Evolutionary conservation across 2,797 vertebrate genomes (phyloP), one percentile per base, ranked within the genome.

Genomic region (Falco cherrug): DNA sequence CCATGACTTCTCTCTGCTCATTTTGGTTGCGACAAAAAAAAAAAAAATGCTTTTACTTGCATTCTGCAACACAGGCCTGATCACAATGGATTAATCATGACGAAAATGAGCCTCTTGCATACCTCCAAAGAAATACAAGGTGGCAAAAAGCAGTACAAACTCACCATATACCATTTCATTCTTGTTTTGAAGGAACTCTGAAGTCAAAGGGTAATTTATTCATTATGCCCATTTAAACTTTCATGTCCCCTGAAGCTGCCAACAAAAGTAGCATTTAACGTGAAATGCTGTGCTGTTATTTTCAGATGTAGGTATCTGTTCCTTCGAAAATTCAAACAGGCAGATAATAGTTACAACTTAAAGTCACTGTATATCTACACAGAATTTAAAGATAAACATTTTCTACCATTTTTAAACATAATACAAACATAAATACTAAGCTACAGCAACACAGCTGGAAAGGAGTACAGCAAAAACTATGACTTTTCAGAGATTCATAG

Each of bases 1-100:
- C 9, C 0, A 0, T 10, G 16, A 67, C 14, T 87, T 41, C 22
- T 60, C 26, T 1, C 0, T 2, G 12, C 10, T 81, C 41, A 28
- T 82, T 90, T 57, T 25, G 15, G 17, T 54, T 65, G 26, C 3
- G 7, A 53, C 15, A 41, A 45, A 45, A n/a, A 61, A 86, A 68
- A 43, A 41, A 43, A 43, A n/a, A 61, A 86, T 6, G 16, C 1
- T 74, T 50, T 73, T 31, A 29, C 56, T 50, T 35, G 13, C 20
- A 31, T 63, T 73, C 43, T 74, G 5, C 35, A 69, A 56, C 19
- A 64, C 10, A 60, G 41, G 26, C 11, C 26, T 61, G 15, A 79
- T 24, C 9, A 26, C 0, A 7, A 64, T 9, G 4, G 29, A 80
- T 80, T 86, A 33, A 63, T 51, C 12, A 3, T 5, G 9, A 73